Conservation (phyloP, 2,797 vertebrate genomes). For the Serranus cabrilla region DNA sequence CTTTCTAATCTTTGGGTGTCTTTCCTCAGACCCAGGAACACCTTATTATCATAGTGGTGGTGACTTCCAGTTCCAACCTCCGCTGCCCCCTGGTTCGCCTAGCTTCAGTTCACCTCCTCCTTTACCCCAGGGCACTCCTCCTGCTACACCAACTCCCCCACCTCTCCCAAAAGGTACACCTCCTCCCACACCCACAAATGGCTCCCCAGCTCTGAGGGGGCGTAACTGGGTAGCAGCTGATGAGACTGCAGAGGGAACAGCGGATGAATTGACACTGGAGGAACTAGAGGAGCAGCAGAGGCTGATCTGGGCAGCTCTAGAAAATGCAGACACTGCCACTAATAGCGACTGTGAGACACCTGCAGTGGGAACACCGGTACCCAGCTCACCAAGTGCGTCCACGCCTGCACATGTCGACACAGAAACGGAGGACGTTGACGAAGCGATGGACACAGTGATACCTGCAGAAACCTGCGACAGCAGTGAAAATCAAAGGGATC, state of each 20-base stretch:
- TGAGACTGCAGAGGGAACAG: constrained; percentile 80
- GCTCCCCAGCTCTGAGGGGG: constrained; percentile 79
- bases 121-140: constrained; percentile 91
- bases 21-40: constrained; percentile 79
- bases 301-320: constrained; percentile 93
- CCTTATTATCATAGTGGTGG: constrained; percentile 65
- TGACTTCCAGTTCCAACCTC: constrained; percentile 91
- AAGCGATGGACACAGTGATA: constrained; percentile 45
- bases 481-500: constrained; percentile 50
- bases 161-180: constrained; percentile 91
- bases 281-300: constrained; percentile 97
- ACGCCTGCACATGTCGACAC: constrained; percentile 85
- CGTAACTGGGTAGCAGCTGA: constrained; percentile 72
- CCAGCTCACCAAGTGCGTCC: constrained; percentile 87
- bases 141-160: constrained; percentile 86
- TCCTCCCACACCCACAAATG: constrained; percentile 82
- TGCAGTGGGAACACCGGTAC: constrained; percentile 84
- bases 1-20: constrained; percentile 1
- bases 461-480: constrained; percentile 44
- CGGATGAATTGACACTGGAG: constrained; percentile 93
- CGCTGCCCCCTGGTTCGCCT: constrained; percentile 89
- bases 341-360: constrained; percentile 92
- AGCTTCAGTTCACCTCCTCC: constrained; percentile 88
- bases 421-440: constrained; percentile 72
- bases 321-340: constrained; percentile 89